A percentile compares a stretch with the other conserved stretches of the same genome.
phyloP scores from a whole-genome alignment of 2,888 invertebrate genomes.

The Thelaira solivaga region DNA sequence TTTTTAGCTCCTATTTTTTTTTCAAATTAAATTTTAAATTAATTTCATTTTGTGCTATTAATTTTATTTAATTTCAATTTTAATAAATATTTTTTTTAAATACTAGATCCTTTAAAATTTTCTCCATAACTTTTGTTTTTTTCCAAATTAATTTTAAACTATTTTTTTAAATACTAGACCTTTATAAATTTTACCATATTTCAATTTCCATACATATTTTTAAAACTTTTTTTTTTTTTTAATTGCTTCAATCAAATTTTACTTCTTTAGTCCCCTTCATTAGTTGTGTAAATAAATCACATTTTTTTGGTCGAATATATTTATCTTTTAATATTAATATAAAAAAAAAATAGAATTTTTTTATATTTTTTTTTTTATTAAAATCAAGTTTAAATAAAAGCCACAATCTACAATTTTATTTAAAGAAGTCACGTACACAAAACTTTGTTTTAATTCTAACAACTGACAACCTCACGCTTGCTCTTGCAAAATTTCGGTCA shows the following conservation, averaged over 20 bases:
- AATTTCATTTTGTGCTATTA: too few species aligned
- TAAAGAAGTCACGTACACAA: conserved; percentile 39
- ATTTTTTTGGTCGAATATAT: background rate
- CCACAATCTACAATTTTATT: background rate
- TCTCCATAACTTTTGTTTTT: too few species aligned
- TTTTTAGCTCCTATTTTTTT: too few species aligned
- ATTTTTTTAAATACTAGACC: too few species aligned
- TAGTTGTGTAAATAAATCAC: conserved; percentile 18
- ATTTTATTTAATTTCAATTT: too few species aligned
- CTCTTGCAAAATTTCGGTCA: conserved; percentile 13
- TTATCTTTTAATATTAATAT: background rate
- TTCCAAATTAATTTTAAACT: too few species aligned
- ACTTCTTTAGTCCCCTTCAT: background rate
- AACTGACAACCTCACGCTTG: background rate
- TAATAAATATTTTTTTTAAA: too few species aligned
- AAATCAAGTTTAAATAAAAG: conserved; percentile 8
- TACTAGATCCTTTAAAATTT: too few species aligned
- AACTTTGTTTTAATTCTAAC: conserved; percentile 42
- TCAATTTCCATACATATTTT: background rate
- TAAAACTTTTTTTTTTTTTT: background rate
- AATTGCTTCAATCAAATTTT: background rate
- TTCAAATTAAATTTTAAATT: too few species aligned
- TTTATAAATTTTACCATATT: too few species aligned
- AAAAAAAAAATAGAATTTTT: conserved; percentile 12
- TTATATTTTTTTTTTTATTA: too few species aligned